Conservation (phyloP, 2,797 vertebrate genomes). For the Hippocampus kuda region DNA sequence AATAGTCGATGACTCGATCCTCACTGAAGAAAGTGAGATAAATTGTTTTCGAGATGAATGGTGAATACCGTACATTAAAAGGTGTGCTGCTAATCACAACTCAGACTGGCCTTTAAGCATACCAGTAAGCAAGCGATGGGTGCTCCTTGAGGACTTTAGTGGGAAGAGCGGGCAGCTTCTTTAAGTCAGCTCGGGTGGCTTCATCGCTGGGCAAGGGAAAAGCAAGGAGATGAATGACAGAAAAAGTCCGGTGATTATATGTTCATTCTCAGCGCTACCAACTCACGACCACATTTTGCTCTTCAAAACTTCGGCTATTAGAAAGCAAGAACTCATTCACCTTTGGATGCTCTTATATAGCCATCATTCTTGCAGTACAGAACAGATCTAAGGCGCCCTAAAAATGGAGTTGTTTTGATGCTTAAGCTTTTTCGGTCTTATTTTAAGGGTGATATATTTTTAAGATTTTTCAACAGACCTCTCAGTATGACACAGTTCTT, state of each 20-base stretch:
- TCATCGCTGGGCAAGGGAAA: constrained; percentile 45
- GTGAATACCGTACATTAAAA: neutral
- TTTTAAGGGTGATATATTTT: neutral
- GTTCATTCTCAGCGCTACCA: neutral
- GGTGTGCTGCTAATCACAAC: neutral
- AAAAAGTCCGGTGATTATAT: neutral
- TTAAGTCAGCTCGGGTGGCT: constrained; percentile 79
- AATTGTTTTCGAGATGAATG: neutral
- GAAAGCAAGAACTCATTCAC: neutral
- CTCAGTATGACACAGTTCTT: neutral
- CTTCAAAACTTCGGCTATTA: neutral
- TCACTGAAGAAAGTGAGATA: constrained; percentile 68
- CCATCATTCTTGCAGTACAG: too few species aligned
- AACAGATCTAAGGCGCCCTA: neutral
- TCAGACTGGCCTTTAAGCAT: constrained; percentile 15
- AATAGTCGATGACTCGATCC: constrained; percentile 88
- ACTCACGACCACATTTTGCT: neutral
- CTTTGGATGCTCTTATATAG: neutral
- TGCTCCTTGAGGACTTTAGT: constrained; percentile 96
- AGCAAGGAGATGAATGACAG: neutral
- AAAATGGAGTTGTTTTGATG: too few species aligned
- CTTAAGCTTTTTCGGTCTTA: too few species aligned
- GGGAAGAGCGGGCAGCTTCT: constrained; percentile 85
- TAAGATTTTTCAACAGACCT: neutral
- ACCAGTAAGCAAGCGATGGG: constrained; percentile 95